Evolutionary conservation across 2,797 vertebrate species (phyloP).

Genomic region (Lacerta viridis): DNA sequence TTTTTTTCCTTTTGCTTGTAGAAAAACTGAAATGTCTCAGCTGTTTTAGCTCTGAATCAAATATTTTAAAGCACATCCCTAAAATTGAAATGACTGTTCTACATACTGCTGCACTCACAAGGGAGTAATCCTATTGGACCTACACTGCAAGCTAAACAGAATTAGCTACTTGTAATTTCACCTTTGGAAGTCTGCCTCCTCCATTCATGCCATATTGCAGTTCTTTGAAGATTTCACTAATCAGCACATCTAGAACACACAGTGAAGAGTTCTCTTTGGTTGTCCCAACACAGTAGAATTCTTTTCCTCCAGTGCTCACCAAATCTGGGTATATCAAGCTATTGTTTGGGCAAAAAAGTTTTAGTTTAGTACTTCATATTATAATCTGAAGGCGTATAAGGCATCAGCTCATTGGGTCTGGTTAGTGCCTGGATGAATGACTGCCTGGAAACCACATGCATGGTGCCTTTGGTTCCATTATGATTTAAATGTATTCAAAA

Average conservation of each 20-base stretch:
- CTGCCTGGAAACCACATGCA: no score
- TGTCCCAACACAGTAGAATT: no score
- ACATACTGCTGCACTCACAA: background rate
- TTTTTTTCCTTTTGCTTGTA: background rate
- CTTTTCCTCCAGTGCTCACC: background rate
- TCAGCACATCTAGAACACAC: background rate
- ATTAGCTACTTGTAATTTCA: background rate
- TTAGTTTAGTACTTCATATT: background rate
- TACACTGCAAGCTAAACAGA: background rate
- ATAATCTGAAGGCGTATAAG: no score
- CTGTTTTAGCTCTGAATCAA: background rate
- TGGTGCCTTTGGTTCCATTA: no score
- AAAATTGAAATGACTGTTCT: conserved; percentile 3
- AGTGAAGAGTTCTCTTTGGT: background rate
- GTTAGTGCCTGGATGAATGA: no score
- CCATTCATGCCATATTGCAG: background rate
- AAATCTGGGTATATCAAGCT: background rate
- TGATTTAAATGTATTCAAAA: no score
- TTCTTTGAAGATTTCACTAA: background rate
- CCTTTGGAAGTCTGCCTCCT: background rate
- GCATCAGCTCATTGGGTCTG: no score
- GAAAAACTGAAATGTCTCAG: background rate
- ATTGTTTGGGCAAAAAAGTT: background rate
- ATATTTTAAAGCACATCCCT: background rate
- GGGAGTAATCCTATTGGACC: background rate